Conservation (phyloP, 2,888 invertebrate species). For the Schrankia costaestrigalis region DNA sequence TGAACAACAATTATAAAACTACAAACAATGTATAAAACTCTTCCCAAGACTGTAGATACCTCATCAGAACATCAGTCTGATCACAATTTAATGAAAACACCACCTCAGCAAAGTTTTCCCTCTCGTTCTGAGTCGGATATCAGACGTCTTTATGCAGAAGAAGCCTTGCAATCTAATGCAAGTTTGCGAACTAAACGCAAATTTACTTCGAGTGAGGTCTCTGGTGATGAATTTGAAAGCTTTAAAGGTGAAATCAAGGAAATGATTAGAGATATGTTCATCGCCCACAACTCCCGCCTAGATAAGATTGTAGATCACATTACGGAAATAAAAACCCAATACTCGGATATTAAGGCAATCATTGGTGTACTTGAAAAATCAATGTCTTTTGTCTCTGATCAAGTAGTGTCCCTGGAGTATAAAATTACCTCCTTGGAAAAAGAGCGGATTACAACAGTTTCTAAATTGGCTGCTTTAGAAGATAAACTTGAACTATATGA, state of each 20-base stretch:
- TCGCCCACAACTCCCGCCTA: not conserved
- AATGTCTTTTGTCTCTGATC: not conserved
- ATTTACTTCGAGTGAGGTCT: not conserved
- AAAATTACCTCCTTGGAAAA: not conserved
- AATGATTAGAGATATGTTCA: not conserved
- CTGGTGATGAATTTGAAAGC: not conserved
- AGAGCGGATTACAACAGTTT: not conserved
- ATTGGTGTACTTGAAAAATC: not conserved
- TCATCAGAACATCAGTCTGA: too few relatives aligned
- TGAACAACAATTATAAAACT: too few relatives aligned
- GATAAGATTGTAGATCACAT: not conserved
- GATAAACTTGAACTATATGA: not conserved
- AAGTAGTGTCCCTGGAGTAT: not conserved
- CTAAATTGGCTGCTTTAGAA: not conserved
- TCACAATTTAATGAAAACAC: too few relatives aligned
- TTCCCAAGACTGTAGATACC: too few relatives aligned
- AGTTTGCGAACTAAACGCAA: not conserved
- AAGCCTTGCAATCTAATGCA: not conserved
- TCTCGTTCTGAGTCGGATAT: not conserved
- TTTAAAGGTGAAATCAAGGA: not conserved
- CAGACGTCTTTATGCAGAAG: not conserved
- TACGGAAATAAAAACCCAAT: not conserved
- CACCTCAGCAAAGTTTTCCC: not conserved
- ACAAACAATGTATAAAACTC: too few relatives aligned
- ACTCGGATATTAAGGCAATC: not conserved